Evolutionary conservation across 1,140 invertebrate genomes (phyloP), one percentile per base, ranked within the genome.

Genomic region (Episyrphus balteatus): DNA sequence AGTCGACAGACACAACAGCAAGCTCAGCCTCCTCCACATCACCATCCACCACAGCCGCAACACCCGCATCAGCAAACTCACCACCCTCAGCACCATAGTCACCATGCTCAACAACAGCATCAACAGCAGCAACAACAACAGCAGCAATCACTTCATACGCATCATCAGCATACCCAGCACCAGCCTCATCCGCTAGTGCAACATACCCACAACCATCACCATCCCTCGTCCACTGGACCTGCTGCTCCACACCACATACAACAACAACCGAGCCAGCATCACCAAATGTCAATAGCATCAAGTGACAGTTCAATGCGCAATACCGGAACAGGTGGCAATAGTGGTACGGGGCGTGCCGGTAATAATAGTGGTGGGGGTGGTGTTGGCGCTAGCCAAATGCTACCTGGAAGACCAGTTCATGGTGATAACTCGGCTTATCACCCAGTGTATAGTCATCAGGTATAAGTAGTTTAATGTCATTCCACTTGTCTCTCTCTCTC

Each of bases 241-340:
- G 56, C 59, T 59, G n/a, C 36, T 5, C 47, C 18, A 26, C 45
- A 26, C 47, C 41, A 41, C 15, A 12, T 19, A 18, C 49, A 37
- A 33, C 50, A 45, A 48, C 54, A 55, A 54, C 58, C 42, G 3
- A 17, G 2, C 7, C 31, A 12, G 5, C 43, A 32, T 14, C 43
- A 58, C 58, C 50, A 59, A 54, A 47, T 54, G 52, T 50, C 58
- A 61, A 52, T 56, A 58, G 49, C 55, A 61, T 61, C 59, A 61
- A 48, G 55, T 61, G 59, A 59, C 59, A 61, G 59, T 61, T 41
- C 21, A 26, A 26, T 26, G 21, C 21, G 21, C 21, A 26, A 3
- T 3, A 26, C 21, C 21, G 21, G 3, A 26, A 8, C 3, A 26
- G 21, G 21, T 26, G 3, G 21, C 21, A 26, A 26, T 8, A 26